phyloP scores from a whole-genome alignment of 2,797 vertebrate species.

The Sphenopsis melanotis region DNA sequence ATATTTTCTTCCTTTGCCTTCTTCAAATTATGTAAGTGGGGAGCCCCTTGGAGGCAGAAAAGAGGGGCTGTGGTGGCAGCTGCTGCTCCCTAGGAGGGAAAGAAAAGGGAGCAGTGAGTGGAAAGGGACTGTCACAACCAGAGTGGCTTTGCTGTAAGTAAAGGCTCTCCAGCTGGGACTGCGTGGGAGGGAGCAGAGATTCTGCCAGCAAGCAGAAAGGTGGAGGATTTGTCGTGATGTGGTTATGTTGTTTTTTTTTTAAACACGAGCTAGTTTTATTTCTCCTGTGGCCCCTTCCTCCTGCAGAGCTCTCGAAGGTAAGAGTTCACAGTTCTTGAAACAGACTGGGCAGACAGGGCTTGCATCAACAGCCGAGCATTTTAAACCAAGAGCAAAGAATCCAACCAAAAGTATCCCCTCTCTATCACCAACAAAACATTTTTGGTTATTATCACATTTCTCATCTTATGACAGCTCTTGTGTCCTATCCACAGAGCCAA shows the following conservation, averaged over 20 bases:
- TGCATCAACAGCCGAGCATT: not conserved
- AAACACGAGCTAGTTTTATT: not conserved
- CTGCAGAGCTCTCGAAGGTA: fast-evolving
- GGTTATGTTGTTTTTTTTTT: not conserved
- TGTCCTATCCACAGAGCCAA: not conserved
- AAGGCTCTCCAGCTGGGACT: slow-evolving; percentile 19
- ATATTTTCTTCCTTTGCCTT: not conserved
- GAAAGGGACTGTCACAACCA: not conserved
- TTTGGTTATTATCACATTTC: not conserved
- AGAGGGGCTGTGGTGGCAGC: not conserved
- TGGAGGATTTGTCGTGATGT: not conserved
- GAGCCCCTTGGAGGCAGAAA: not conserved
- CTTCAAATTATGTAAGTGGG: not conserved
- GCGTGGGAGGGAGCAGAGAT: not conserved
- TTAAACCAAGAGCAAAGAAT: not conserved
- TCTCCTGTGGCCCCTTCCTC: not conserved
- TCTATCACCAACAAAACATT: not conserved
- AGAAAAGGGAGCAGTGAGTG: not conserved
- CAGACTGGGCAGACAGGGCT: not conserved
- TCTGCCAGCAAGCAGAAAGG: not conserved
- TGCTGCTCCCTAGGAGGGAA: not conserved
- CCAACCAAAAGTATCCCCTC: not conserved
- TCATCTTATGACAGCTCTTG: fast-evolving
- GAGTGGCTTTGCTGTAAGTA: not conserved
- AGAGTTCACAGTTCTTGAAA: not conserved